These are phyloP conservation scores for Sycophila texana DNA, from an alignment of 2,888 invertebrate species.

Conservation along the genomic window DNA sequence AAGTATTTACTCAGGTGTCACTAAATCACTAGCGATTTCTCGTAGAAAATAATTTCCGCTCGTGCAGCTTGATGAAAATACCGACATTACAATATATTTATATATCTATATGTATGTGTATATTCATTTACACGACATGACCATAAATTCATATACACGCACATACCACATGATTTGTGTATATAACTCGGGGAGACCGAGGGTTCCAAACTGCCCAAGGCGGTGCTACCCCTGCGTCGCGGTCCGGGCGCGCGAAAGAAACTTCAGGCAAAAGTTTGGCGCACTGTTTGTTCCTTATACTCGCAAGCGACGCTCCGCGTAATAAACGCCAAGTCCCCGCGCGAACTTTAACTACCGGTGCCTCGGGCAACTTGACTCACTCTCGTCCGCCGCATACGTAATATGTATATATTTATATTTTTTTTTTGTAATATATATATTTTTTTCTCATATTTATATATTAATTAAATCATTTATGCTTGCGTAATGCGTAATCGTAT, in stretches of 20 bases:
- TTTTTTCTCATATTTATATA: conserved; percentile 44
- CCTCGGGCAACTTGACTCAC: too few relatives aligned
- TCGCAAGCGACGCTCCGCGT: too few relatives aligned
- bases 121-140: conserved; percentile 51
- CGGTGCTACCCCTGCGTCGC: too few relatives aligned
- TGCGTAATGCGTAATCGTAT: conserved; percentile 51
- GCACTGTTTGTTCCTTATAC: too few relatives aligned
- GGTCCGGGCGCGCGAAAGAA: too few relatives aligned
- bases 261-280: too few relatives aligned
- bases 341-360: too few relatives aligned
- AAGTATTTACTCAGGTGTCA: conserved; percentile 3
- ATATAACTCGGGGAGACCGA: too few relatives aligned
- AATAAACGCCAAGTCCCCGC: too few relatives aligned
- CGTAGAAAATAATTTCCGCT: conserved; percentile 60
- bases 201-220: too few relatives aligned
- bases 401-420: conserved; percentile 2
- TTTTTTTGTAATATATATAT: conserved; percentile 51
- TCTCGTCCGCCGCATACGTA: neutral
- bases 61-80: conserved; percentile 57
- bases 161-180: conserved; percentile 22
- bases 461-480: conserved; percentile 35
- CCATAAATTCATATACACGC: conserved; percentile 58
- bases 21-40: conserved; percentile 51
- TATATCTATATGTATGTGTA: conserved; percentile 50
- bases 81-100: conserved; percentile 54